phyloP scores from a whole-genome alignment of 92 coral and sea anemone genomes.

The Ricordea florida region DNA sequence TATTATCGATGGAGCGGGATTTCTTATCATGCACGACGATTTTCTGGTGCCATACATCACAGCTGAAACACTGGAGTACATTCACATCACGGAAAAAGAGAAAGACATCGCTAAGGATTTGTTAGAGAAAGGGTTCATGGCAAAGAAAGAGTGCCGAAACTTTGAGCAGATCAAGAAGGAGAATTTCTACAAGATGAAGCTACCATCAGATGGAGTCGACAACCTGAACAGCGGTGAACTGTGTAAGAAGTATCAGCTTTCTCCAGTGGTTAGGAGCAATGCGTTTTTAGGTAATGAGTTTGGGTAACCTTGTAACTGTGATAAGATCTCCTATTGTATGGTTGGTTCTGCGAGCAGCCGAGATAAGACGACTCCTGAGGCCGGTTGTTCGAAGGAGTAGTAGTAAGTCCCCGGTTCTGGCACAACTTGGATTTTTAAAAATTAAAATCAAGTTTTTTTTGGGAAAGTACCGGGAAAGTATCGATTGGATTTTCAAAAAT shows the following conservation, averaged over 20 bases:
- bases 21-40: constrained; percentile 57
- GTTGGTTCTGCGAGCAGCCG: no score
- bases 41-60: constrained; percentile 43
- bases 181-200: constrained; percentile 36
- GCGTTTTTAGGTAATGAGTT: constrained; percentile 46
- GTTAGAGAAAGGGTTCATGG: constrained; percentile 29
- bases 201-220: constrained; percentile 16
- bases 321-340: no score
- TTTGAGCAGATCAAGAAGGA: constrained; percentile 37
- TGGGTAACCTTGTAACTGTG: no score
- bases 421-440: no score
- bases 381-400: no score
- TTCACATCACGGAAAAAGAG: constrained; percentile 63
- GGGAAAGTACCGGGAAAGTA: no score
- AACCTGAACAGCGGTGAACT: not conserved
- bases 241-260: constrained; percentile 46
- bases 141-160: constrained; percentile 35
- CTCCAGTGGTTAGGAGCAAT: constrained; percentile 18
- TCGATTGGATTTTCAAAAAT: no score
- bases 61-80: not conserved
- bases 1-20: constrained; percentile 58
- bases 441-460: no score
- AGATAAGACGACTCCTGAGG: no score
- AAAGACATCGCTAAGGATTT: constrained; percentile 53
- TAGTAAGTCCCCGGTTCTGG: no score